phyloP scores from a whole-genome alignment of 2,797 vertebrate species.

The Acrossocheilus fasciatus region DNA sequence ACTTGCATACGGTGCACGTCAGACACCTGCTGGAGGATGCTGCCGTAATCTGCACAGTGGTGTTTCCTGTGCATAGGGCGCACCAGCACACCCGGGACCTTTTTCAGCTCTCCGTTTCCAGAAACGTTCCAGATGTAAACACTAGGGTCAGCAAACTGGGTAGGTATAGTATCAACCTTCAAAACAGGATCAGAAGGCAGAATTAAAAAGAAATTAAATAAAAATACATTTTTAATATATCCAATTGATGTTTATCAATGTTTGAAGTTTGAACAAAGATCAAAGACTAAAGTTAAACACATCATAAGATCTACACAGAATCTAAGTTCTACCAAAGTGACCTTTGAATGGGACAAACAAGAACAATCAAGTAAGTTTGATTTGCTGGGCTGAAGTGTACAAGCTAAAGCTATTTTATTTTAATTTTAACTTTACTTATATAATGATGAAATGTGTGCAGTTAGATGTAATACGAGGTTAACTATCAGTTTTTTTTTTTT shows the following conservation, averaged over 20 bases:
- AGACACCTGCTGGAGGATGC: constrained; percentile 83
- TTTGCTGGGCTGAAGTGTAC: constrained; percentile 2
- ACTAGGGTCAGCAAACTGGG: constrained; percentile 89
- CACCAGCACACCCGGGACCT: constrained; percentile 78
- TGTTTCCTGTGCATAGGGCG: constrained; percentile 68
- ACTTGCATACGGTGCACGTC: constrained; percentile 83
- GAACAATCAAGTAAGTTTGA: constrained; percentile 30
- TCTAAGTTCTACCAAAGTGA: constrained; percentile 32
- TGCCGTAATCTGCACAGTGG: constrained; percentile 87
- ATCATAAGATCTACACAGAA: constrained; percentile 22
- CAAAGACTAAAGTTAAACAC: constrained; percentile 22
- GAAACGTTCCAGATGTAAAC: constrained; percentile 93
- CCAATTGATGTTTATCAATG: neutral
- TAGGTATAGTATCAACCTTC: constrained; percentile 88
- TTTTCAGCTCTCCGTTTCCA: constrained; percentile 85
- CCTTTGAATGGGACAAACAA: constrained; percentile 52
- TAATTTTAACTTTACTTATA: neutral
- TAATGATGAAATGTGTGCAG: neutral
- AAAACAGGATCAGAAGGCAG: neutral
- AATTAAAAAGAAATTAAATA: neutral
- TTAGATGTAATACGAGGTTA: neutral
- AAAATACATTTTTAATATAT: neutral
- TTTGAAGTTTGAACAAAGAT: neutral
- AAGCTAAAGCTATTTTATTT: neutral
- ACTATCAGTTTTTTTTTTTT: neutral